Evolutionary conservation across 2,888 invertebrate species (phyloP), one percentile per base, ranked within the genome.

Genomic region (Sicus ferrugineus): DNA sequence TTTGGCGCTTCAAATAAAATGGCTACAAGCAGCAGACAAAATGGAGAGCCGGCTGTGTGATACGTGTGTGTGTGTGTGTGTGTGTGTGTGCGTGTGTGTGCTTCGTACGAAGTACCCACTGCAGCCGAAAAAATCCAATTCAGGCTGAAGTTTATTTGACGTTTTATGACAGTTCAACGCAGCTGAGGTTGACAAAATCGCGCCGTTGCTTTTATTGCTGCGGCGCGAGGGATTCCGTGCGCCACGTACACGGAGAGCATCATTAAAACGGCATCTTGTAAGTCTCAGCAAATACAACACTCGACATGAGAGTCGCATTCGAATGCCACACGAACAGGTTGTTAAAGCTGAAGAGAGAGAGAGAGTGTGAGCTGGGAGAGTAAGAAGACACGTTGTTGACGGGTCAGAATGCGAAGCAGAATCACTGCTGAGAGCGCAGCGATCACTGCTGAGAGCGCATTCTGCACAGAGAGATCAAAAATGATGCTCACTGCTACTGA

Each of bases 161-260:
- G 59, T 58, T 67, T 67, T 67, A 59, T 59, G 67, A 59, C 67
- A 67, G 23, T 31, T 67, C 59, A 48, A 67, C 59, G 46, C 67
- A 67, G 58, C 67, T 67, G 67, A 58, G 58, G 48, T 67, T 28
- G 28, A 23, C 56, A 34, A 34, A 64, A 50, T 3, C 34, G 23
- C 54, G 28, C 19, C 19, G 50, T 19, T 42, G 42, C 42, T 42
- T 4, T 3, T 42, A n/a, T 9, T 42, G 34, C 16, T 42, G 42
- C 42, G 42, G 16, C 16, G 42, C 42, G 16, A n/a, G 42, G n/a
- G n/a, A 3, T 4, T 4, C 2, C 16, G 42, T 7, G 11, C 42
- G 42, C 16, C 7, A 42, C 7, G 42, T 42, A 42, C 42, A n/a
- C n/a, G 42, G 42, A n/a, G n/a, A n/a, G n/a, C n/a, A n/a, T n/a